phyloP scores from a whole-genome alignment of 2,113 vertebrate genomes.

The Nasalis larvatus region DNA sequence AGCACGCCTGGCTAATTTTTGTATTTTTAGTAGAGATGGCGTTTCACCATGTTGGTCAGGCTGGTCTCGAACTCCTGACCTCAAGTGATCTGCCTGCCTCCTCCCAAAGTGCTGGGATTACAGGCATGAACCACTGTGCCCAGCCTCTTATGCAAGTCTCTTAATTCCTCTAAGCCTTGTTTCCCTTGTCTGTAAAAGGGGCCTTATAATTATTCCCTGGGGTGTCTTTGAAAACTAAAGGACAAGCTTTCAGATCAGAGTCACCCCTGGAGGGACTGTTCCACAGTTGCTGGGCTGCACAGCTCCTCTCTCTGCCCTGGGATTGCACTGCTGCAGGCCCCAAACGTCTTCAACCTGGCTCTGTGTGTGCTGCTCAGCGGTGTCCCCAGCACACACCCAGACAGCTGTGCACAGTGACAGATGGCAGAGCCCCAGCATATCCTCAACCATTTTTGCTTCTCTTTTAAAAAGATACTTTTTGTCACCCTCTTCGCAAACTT shows the following conservation, averaged over 20 bases:
- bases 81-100: no score
- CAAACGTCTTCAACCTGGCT: background rate
- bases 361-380: background rate
- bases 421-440: background rate
- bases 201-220: background rate
- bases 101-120: no score
- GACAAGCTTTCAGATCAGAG: background rate
- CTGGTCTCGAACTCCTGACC: no score
- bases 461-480: slow-evolving; percentile 46
- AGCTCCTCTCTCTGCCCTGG: background rate
- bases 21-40: no score
- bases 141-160: background rate
- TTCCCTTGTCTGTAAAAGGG: background rate
- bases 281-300: accelerated
- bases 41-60: no score
- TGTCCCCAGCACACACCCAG: background rate
- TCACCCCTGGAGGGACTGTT: background rate
- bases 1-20: no score
- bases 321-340: background rate
- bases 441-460: background rate
- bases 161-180: background rate
- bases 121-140: no score
- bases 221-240: background rate
- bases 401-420: slow-evolving; percentile 24
- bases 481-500: background rate